These are phyloP conservation scores for Euphydryas editha DNA, from an alignment of 2,888 invertebrate species.

Conservation along the genomic window DNA sequence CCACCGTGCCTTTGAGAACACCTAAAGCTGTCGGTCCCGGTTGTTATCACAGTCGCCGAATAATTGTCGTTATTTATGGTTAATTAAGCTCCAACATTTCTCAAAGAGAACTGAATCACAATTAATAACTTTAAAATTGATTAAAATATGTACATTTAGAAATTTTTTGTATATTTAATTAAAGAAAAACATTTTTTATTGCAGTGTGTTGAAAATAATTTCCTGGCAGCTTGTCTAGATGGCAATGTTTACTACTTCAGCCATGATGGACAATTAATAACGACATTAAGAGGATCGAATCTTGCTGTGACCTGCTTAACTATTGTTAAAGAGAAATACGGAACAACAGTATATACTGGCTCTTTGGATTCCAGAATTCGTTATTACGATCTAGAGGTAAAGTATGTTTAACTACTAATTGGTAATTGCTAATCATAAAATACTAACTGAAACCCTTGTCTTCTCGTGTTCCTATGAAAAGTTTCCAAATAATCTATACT, in stretches of 20 bases:
- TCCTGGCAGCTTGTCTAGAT: constrained; percentile 85
- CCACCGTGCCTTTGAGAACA: no score
- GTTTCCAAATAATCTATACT: no score
- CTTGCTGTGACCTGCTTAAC: constrained; percentile 85
- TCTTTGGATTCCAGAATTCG: constrained; percentile 85
- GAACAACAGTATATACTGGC: constrained; percentile 84
- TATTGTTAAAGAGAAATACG: constrained; percentile 74
- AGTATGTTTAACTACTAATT: background rate
- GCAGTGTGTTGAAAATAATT: constrained; percentile 84
- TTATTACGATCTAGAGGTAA: constrained; percentile 84
- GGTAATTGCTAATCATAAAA: no score
- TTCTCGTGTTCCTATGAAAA: no score
- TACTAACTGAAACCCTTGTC: no score
- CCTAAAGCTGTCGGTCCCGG: no score
- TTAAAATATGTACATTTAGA: background rate
- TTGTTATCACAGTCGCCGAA: no score
- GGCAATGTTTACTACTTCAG: constrained; percentile 86
- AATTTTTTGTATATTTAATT: background rate
- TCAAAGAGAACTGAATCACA: no score
- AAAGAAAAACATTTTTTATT: constrained; percentile 55
- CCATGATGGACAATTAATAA: constrained; percentile 79
- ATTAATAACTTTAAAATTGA: no score
- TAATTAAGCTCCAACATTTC: no score
- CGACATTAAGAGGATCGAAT: constrained; percentile 83
- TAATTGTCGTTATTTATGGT: no score